Conservation (phyloP, 2,888 invertebrate genomes). For the Marasmarcha lunaedactyla region DNA sequence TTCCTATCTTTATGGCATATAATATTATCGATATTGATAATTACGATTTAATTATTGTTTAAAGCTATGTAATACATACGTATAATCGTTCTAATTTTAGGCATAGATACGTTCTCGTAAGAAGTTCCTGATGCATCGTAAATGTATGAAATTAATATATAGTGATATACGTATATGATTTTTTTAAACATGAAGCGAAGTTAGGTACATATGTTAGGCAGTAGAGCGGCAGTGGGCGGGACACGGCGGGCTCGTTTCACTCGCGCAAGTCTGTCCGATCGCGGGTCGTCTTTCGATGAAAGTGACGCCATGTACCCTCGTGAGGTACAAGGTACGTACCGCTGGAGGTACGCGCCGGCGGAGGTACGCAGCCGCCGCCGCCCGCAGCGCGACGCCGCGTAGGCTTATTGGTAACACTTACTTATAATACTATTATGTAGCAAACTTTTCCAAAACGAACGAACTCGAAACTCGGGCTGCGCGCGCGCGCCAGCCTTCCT, state of each 20-base stretch:
- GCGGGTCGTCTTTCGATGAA: background rate
- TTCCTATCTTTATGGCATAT: constrained; percentile 73
- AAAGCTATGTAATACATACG: constrained; percentile 73
- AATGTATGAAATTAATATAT: constrained; percentile 66
- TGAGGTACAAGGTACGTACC: background rate
- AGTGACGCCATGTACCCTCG: background rate
- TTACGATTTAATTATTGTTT: constrained; percentile 73
- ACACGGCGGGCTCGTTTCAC: too few relatives aligned
- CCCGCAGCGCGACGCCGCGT: constrained; percentile 62
- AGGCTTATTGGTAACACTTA: constrained; percentile 68
- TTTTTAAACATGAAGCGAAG: constrained; percentile 67
- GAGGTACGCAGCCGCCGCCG: background rate
- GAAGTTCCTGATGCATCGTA: constrained; percentile 72
- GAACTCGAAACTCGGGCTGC: constrained; percentile 72
- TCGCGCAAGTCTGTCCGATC: constrained; percentile 38
- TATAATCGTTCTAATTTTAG: constrained; percentile 72
- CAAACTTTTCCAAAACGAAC: constrained; percentile 72
- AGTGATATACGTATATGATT: constrained; percentile 69
- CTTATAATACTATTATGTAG: constrained; percentile 70
- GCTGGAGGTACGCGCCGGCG: background rate
- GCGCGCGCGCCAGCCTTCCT: constrained; percentile 74
- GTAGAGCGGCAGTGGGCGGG: constrained; percentile 69
- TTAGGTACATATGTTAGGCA: constrained; percentile 68
- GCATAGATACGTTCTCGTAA: constrained; percentile 71
- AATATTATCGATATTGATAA: constrained; percentile 73